Conservation (phyloP, 2,888 invertebrate genomes). For the Rotaria macrura region DNA sequence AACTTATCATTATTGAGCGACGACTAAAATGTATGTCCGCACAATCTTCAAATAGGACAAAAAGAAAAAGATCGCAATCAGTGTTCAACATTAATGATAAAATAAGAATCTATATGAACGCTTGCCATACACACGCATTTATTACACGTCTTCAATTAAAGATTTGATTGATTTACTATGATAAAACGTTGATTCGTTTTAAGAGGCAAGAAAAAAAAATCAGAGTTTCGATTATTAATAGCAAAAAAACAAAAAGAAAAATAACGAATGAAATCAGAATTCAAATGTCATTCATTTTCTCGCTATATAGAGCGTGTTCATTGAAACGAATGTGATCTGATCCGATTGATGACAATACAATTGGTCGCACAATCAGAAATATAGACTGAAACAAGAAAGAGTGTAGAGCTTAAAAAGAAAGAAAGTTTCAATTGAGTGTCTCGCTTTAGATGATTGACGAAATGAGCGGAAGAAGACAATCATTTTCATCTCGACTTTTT, state of each 20-base stretch:
- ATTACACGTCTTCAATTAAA: background rate
- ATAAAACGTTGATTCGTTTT: background rate
- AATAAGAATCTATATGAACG: background rate
- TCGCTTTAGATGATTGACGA: background rate
- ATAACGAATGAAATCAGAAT: background rate
- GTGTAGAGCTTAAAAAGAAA: background rate
- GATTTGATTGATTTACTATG: background rate
- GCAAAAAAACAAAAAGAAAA: background rate
- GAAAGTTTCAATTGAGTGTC: background rate
- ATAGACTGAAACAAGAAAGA: background rate
- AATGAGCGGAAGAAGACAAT: slow-evolving; percentile 11
- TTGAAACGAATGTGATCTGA: background rate
- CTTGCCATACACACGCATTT: background rate
- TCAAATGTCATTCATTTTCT: slow-evolving; percentile 8
- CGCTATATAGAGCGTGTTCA: background rate
- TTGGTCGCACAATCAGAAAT: slow-evolving; percentile 2
- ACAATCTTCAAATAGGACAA: slow-evolving; percentile 4
- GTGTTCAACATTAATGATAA: background rate
- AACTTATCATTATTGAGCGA: background rate
- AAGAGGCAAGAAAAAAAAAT: no score
- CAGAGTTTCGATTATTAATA: background rate
- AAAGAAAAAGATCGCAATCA: slow-evolving; percentile 1
- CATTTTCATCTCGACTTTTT: background rate
- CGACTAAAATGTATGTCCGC: background rate
- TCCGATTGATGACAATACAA: slow-evolving; percentile 15